Percentiles rank a stretch among this genome's conserved stretches.
phyloP scores from a whole-genome alignment of 2,888 invertebrate species.

The Eristalis intricaria region DNA sequence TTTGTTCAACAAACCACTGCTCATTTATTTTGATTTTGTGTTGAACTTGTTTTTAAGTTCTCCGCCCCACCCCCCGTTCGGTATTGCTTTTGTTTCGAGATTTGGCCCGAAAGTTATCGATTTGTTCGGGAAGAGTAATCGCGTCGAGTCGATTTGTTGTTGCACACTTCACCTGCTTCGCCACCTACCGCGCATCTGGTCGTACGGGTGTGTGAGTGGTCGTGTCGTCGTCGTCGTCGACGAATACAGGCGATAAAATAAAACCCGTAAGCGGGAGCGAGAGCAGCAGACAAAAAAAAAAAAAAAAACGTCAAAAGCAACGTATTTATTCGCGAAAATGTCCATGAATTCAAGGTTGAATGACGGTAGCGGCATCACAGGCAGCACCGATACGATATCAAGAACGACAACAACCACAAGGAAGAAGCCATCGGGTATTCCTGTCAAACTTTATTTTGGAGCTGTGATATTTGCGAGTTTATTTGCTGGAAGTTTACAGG shows the following conservation, averaged over 20 bases:
- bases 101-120: conserved; percentile 48
- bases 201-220: conserved; percentile 37
- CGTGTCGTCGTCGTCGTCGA: conserved; percentile 35
- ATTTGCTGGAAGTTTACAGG: conserved; percentile 74
- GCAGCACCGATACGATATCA: neutral
- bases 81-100: neutral
- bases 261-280: neutral
- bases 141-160: conserved; percentile 29
- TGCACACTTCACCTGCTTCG: conserved; percentile 21
- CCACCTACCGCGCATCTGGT: conserved; percentile 31
- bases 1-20: neutral
- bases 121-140: conserved; percentile 16
- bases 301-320: neutral
- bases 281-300: neutral
- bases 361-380: conserved; percentile 6
- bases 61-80: neutral
- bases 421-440: conserved; percentile 41
- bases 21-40: neutral
- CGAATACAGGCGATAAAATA: neutral
- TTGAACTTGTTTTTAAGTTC: neutral
- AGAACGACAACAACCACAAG: conserved; percentile 11
- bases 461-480: conserved; percentile 75
- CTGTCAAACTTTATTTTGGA: conserved; percentile 66
- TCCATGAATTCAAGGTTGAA: conserved; percentile 57
- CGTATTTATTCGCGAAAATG: conserved; percentile 43